Evolutionary conservation across 2,888 invertebrate species (phyloP).

Genomic region (Drosophila monieri): DNA sequence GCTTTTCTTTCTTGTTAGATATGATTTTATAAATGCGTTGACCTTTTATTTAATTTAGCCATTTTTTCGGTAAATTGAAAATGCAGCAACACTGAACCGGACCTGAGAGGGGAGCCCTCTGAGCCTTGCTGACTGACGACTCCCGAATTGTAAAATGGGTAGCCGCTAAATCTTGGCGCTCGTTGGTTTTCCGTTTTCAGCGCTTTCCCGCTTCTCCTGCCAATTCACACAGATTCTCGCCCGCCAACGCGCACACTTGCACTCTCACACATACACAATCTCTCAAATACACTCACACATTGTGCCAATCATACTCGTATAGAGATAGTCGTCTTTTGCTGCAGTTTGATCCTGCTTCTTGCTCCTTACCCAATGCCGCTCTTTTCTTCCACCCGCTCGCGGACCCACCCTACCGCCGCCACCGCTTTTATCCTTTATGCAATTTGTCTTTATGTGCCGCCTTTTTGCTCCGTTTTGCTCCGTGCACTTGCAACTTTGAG

Average conservation of each 20-base stretch:
- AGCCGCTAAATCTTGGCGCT: conserved; percentile 48
- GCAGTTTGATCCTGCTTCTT: conserved; percentile 22
- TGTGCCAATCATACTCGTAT: conserved; percentile 37
- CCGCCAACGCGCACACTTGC: background rate
- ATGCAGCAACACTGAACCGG: conserved; percentile 15
- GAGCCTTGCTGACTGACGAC: conserved; percentile 26
- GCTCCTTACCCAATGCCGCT: conserved; percentile 11
- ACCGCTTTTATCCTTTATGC: conserved; percentile 50
- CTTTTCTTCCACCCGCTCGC: background rate
- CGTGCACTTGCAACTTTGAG: conserved; percentile 32
- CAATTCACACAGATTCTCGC: conserved; percentile 26
- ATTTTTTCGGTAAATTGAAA: conserved; percentile 1
- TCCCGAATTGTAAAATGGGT: conserved; percentile 36
- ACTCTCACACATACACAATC: conserved; percentile 17
- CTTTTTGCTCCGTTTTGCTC: conserved; percentile 40
- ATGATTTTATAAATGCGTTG: background rate
- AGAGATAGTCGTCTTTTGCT: conserved; percentile 38
- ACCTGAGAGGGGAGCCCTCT: conserved; percentile 6
- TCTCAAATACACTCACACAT: background rate
- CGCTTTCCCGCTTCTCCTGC: conserved; percentile 19
- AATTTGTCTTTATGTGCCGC: conserved; percentile 53
- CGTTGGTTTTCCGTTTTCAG: conserved; percentile 42
- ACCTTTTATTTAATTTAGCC: background rate
- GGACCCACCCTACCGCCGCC: background rate
- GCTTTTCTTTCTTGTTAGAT: too few species aligned